Base-by-base conservation (phyloP, 2,797 vertebrate species). In the Borostomias antarcticus region DNA sequence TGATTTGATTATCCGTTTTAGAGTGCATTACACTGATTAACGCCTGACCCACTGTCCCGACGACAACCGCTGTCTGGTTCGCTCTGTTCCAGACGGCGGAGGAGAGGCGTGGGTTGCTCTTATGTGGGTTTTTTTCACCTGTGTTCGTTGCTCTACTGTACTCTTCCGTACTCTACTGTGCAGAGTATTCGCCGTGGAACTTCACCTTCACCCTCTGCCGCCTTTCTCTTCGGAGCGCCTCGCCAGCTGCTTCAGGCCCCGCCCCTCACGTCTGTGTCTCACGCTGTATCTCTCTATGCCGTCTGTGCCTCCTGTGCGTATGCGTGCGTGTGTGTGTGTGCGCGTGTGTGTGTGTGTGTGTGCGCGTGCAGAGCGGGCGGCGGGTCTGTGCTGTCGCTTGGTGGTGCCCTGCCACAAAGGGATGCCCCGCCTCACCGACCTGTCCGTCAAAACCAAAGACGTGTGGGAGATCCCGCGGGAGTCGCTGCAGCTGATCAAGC, bases 401-500 rank as follows among this genome's bases (percentile, higher is more conserved):
- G 95, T 96, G 89, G 95, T 95, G 68, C 95, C 96, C 86, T 97
- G 97, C 92, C 94, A 98, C 92, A 98, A 97, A 91, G 96, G 96
- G 89, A 98, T 98, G 95, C 96, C 96, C 73, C 95, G 94, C 88
- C 95, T 98, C 78, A 95, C 95, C 74, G 97, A 98, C 94, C 95
- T 98, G 89, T 98, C 96, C 75, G 94, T 98, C 93, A 98, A 98
- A 96, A 98, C 96, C 94, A 97, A 96, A 96, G 96, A 98, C 82
- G 95, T 98, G 90, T 98, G 96, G 96, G 96, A 98, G 93, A 98
- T 98, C 85, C 95, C 94, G 69, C 94, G 96, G 88, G 95, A 98
- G 90, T 97, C 95, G 53, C 93, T 98, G 86, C 96, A 96, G 90
- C 94, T 98, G 87, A 95, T 98, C 93, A 97, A 97, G 92, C 95